A percentile compares a stretch with the other conserved stretches of the same genome.
Conservation (phyloP, 1,140 invertebrate species). For the Homalodisca vitripennis region DNA sequence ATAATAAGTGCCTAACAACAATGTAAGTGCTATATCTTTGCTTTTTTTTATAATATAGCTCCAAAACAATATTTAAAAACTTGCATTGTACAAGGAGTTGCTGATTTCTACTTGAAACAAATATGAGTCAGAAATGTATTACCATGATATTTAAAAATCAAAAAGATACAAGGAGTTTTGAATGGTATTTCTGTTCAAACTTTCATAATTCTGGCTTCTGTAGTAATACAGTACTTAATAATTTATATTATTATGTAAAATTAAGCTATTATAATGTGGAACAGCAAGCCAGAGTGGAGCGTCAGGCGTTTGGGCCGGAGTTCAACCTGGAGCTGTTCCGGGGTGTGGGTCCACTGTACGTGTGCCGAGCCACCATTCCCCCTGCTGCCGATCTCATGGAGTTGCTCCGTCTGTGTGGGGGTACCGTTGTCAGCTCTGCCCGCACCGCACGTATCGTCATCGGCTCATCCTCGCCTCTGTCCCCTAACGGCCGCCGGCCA, state of each 20-base stretch:
- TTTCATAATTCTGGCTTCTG: background rate
- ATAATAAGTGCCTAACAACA: too few relatives aligned
- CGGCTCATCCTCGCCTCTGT: slow-evolving; percentile 42
- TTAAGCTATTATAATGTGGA: too few relatives aligned
- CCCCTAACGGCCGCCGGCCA: background rate
- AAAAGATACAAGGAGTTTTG: background rate
- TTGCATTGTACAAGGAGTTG: too few relatives aligned
- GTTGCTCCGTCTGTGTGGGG: slow-evolving; percentile 51
- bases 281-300: slow-evolving; percentile 52
- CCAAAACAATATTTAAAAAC: too few relatives aligned
- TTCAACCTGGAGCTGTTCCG: slow-evolving; percentile 53
- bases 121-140: too few relatives aligned
- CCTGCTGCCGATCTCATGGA: slow-evolving; percentile 50
- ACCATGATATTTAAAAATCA: too few relatives aligned
- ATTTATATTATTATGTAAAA: too few relatives aligned
- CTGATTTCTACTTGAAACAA: too few relatives aligned
- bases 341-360: slow-evolving; percentile 50
- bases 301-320: slow-evolving; percentile 52
- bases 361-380: slow-evolving; percentile 47
- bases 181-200: background rate
- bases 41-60: too few relatives aligned
- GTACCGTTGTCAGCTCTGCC: slow-evolving; percentile 46
- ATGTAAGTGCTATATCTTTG: too few relatives aligned
- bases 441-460: slow-evolving; percentile 51
- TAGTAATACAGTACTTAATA: too few relatives aligned